Evolutionary conservation across 2,797 vertebrate species (phyloP).

Genomic region (Tangara arthus): DNA sequence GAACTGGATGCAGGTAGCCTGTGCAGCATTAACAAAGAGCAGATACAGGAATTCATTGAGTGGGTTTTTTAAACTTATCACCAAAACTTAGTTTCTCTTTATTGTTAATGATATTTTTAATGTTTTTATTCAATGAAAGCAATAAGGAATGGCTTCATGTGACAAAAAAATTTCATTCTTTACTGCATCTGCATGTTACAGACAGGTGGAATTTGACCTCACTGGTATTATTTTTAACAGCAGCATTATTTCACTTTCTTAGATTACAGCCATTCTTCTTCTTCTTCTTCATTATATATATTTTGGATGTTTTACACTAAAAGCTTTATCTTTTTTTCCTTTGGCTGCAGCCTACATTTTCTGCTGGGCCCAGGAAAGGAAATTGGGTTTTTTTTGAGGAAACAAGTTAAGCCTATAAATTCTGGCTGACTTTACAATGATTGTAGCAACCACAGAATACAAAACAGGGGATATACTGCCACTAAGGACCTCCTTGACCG

Average conservation of each 20-base stretch:
- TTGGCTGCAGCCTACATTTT: background rate
- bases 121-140: background rate
- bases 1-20: accelerated
- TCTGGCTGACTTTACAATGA: background rate
- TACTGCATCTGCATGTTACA: background rate
- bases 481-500: background rate
- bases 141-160: background rate
- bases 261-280: background rate
- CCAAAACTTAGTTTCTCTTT: background rate
- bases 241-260: background rate
- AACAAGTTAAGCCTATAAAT: background rate
- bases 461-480: background rate
- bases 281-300: background rate
- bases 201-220: background rate
- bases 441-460: background rate
- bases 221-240: background rate
- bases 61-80: background rate
- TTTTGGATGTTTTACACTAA: background rate
- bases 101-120: background rate
- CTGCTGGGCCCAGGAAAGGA: background rate
- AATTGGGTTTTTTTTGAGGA: background rate
- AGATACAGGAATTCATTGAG: background rate
- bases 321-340: background rate
- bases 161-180: background rate
- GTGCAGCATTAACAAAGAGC: background rate